A percentile compares a stretch with the other conserved stretches of the same genome.
Conservation (phyloP, 2,113 vertebrate species). For the Hemiscyllium ocellatum region DNA sequence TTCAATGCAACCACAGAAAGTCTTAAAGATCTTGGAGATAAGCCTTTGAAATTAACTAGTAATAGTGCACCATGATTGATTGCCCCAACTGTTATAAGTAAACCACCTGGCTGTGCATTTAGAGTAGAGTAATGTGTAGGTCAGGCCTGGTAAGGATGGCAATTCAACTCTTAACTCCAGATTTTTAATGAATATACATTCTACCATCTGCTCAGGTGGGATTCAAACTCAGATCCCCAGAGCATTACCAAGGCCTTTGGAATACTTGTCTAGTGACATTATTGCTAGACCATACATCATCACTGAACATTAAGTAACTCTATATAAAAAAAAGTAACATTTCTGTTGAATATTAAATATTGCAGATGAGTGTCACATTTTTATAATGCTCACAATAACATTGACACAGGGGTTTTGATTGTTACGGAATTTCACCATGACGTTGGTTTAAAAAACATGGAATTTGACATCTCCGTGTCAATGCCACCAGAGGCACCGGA, state of each 20-base stretch:
- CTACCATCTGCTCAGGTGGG: too few species aligned
- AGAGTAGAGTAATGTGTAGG: too few species aligned
- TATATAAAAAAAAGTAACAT: background rate
- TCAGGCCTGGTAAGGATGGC: too few species aligned
- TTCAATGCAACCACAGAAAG: background rate
- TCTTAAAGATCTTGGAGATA: background rate
- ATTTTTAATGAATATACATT: too few species aligned
- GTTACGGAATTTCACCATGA: background rate
- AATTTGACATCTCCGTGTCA: background rate
- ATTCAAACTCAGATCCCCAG: too few species aligned
- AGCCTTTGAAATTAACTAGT: background rate
- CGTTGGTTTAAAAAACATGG: background rate
- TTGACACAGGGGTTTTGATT: background rate
- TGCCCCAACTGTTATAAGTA: background rate
- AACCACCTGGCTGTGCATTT: background rate
- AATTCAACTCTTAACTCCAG: too few species aligned
- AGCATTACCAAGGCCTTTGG: too few species aligned
- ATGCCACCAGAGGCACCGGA: background rate
- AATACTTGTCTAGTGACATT: too few species aligned
- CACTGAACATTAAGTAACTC: too few species aligned
- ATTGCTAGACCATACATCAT: too few species aligned
- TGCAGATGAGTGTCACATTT: background rate
- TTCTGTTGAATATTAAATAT: background rate
- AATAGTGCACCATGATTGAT: background rate
- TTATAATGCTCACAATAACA: background rate